Conservation (phyloP, 2,113 vertebrate species). For the Macaca nemestrina region DNA sequence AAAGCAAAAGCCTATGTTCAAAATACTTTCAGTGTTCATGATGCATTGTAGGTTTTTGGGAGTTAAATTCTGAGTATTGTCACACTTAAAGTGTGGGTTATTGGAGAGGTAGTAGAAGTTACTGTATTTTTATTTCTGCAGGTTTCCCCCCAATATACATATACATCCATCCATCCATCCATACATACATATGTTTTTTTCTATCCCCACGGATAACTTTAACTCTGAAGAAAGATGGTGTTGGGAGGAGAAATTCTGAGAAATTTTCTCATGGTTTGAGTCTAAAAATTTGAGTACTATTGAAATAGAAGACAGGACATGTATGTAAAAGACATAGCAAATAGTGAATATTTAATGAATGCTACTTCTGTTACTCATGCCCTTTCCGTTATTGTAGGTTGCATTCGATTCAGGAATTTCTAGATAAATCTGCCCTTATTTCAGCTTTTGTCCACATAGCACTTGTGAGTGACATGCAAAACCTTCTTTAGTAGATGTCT, state of each 20-base stretch:
- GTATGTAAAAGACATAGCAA: not conserved
- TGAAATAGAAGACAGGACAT: not conserved
- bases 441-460: not conserved
- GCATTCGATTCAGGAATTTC: not conserved
- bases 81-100: not conserved
- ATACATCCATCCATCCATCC: not conserved
- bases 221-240: conserved; percentile 10
- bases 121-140: conserved; percentile 33
- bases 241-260: not conserved
- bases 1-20: conserved; percentile 4
- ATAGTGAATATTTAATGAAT: not conserved
- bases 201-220: not conserved
- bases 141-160: not conserved
- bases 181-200: not conserved
- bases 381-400: not conserved
- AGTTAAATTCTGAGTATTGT: conserved; percentile 40
- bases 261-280: not conserved
- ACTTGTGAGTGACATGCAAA: not conserved
- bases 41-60: not conserved
- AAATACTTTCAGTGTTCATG: conserved; percentile 10
- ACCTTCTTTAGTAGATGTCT: not conserved
- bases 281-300: not conserved
- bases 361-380: not conserved
- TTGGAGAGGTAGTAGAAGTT: not conserved
- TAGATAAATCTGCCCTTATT: not conserved